Evolutionary conservation across 2,113 vertebrate species (phyloP).

Genomic region (Forbesichthys papilliferus): DNA sequence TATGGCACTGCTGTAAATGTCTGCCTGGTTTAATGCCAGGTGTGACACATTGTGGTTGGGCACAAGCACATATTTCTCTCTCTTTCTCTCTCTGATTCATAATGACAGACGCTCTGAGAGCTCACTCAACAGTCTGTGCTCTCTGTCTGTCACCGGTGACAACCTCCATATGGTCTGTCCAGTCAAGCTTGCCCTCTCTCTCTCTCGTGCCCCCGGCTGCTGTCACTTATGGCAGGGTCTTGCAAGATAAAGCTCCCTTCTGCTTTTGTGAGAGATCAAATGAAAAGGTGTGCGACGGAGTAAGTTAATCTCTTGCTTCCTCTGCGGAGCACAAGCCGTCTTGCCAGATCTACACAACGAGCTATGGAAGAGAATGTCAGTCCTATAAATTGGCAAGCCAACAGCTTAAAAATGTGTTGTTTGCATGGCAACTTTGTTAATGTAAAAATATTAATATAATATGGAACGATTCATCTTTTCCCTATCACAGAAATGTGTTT

Average conservation of each 20-base stretch:
- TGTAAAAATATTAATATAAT: neutral
- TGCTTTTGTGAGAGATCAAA: neutral
- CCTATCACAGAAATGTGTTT: too few relatives aligned
- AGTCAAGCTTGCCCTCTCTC: constrained; percentile 76
- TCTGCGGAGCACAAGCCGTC: too few relatives aligned
- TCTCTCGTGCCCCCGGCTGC: constrained; percentile 59
- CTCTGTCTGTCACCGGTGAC: constrained; percentile 55
- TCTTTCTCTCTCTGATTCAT: neutral
- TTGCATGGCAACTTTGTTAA: constrained; percentile 1
- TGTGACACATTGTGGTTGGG: constrained; percentile 7
- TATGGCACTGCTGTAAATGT: constrained; percentile 33
- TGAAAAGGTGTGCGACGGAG: too few relatives aligned
- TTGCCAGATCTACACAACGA: too few relatives aligned
- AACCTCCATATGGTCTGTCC: constrained; percentile 85
- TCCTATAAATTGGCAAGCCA: neutral
- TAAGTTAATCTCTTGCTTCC: too few relatives aligned
- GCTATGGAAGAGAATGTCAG: too few relatives aligned
- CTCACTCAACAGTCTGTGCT: constrained; percentile 52
- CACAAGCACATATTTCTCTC: neutral
- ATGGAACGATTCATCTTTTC: too few relatives aligned
- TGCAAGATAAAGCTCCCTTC: neutral
- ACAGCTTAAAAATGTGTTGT: neutral
- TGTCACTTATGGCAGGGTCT: constrained; percentile 7
- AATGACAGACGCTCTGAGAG: constrained; percentile 19
- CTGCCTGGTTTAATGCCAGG: constrained; percentile 32